Evolutionary conservation across 2,797 vertebrate species (phyloP).

Genomic region (Periparus ater): DNA sequence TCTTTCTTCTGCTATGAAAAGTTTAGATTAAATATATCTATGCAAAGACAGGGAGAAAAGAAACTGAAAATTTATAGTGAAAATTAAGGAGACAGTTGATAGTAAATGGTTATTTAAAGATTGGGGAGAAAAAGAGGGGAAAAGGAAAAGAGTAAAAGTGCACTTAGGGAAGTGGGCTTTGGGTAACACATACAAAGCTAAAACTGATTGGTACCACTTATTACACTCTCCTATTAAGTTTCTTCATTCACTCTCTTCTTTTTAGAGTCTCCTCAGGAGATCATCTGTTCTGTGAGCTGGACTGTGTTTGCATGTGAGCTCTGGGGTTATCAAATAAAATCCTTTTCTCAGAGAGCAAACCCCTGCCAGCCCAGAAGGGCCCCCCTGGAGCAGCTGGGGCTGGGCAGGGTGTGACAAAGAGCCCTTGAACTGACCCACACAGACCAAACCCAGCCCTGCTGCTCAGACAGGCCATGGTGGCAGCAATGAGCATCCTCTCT

Average conservation of each 20-base stretch:
- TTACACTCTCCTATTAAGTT: background rate
- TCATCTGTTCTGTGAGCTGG: background rate
- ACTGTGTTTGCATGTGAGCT: background rate
- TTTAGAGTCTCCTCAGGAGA: background rate
- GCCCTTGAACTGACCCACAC: background rate
- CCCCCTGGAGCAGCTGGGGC: background rate
- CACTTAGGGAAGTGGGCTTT: background rate
- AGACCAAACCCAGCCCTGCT: background rate
- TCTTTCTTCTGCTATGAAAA: background rate
- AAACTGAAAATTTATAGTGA: background rate
- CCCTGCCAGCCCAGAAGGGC: background rate
- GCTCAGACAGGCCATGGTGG: fast-evolving
- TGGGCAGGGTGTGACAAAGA: background rate
- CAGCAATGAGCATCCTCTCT: background rate
- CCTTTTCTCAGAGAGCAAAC: background rate
- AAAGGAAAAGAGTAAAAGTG: background rate
- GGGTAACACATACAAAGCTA: background rate
- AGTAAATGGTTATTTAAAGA: background rate
- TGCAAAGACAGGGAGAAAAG: background rate
- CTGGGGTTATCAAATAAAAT: background rate
- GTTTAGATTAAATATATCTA: background rate
- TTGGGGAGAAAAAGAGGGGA: fast-evolving
- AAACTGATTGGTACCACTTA: background rate
- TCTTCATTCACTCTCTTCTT: background rate
- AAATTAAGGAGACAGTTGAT: background rate